A percentile compares a stretch with the other conserved stretches of the same genome.
These are phyloP conservation scores for Knipowitschia caucasica DNA, from an alignment of 2,797 vertebrate genomes.

Conservation along the genomic window DNA sequence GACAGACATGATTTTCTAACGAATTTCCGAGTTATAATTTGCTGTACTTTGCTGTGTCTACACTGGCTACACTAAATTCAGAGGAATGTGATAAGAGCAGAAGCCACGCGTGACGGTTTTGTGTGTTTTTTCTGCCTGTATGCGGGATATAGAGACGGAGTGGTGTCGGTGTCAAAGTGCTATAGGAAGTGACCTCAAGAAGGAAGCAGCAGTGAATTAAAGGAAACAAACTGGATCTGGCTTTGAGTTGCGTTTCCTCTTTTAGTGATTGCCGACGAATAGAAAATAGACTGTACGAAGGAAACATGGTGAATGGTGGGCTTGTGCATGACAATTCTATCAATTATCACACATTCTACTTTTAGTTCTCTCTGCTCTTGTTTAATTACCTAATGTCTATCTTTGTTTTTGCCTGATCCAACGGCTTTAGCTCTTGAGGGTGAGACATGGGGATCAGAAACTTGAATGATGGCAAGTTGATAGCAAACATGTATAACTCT, in stretches of 20 bases:
- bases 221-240: slow-evolving; percentile 62
- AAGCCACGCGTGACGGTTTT: slow-evolving; percentile 45
- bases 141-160: slow-evolving; percentile 19
- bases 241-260: slow-evolving; percentile 57
- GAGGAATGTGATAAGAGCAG: slow-evolving; percentile 49
- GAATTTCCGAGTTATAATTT: too few relatives aligned
- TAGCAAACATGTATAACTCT: too few relatives aligned
- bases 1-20: too few relatives aligned
- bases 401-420: too few relatives aligned
- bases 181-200: slow-evolving; percentile 63
- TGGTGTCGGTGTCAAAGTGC: slow-evolving; percentile 48
- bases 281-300: slow-evolving; percentile 3
- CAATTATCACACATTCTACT: too few relatives aligned
- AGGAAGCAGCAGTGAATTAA: slow-evolving; percentile 71
- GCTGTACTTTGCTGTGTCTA: slow-evolving; percentile 59
- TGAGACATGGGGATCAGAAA: too few relatives aligned
- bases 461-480: too few relatives aligned
- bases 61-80: slow-evolving; percentile 24
- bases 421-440: too few relatives aligned
- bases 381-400: too few relatives aligned
- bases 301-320: neutral
- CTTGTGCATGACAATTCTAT: too few relatives aligned
- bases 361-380: too few relatives aligned
- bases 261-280: slow-evolving; percentile 25
- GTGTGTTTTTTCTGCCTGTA: slow-evolving; percentile 30